A percentile compares a stretch with the other conserved stretches of the same genome.
phyloP scores from a whole-genome alignment of 2,888 invertebrate genomes.

The Cheiracanthium punctorium region DNA sequence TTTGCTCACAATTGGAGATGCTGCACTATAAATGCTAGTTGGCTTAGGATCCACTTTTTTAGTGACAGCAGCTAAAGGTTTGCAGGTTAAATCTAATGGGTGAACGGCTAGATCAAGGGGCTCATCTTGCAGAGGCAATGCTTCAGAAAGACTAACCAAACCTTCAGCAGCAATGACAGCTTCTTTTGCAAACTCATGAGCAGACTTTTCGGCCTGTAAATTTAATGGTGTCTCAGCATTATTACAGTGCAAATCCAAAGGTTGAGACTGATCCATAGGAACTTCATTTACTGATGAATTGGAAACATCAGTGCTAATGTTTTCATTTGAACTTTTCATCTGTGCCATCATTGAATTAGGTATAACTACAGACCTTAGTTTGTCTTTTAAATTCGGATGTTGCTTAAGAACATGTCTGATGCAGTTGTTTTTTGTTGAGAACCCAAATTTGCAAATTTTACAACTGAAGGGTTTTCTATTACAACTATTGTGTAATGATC shows the following conservation, averaged over 20 bases:
- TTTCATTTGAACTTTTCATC: conserved; percentile 5
- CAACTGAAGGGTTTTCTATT: conserved; percentile 76
- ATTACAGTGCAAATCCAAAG: conserved; percentile 79
- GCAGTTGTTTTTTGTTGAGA: conserved; percentile 77
- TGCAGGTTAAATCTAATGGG: conserved; percentile 85
- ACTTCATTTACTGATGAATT: conserved; percentile 47
- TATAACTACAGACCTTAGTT: conserved; percentile 65
- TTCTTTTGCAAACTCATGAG: conserved; percentile 60
- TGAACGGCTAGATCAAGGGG: conserved; percentile 77
- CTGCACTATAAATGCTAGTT: conserved; percentile 33
- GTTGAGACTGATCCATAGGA: conserved; percentile 75
- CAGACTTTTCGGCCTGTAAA: conserved; percentile 27
- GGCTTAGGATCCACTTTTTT: conserved; percentile 41
- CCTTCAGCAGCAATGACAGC: conserved; percentile 68
- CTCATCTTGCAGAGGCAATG: conserved; percentile 71
- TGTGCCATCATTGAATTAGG: conserved; percentile 42
- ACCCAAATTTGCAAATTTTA: conserved; percentile 75
- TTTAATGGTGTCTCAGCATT: conserved; percentile 27
- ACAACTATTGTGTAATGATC: conserved; percentile 75
- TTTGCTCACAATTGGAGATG: background rate
- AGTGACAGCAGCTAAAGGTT: conserved; percentile 27
- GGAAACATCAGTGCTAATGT: conserved; percentile 20
- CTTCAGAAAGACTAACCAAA: conserved; percentile 62
- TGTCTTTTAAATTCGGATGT: conserved; percentile 75
- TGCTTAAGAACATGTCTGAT: conserved; percentile 76